These are phyloP conservation scores for Bucco capensis DNA, from an alignment of 2,113 vertebrate genomes.

Conservation along the genomic window DNA sequence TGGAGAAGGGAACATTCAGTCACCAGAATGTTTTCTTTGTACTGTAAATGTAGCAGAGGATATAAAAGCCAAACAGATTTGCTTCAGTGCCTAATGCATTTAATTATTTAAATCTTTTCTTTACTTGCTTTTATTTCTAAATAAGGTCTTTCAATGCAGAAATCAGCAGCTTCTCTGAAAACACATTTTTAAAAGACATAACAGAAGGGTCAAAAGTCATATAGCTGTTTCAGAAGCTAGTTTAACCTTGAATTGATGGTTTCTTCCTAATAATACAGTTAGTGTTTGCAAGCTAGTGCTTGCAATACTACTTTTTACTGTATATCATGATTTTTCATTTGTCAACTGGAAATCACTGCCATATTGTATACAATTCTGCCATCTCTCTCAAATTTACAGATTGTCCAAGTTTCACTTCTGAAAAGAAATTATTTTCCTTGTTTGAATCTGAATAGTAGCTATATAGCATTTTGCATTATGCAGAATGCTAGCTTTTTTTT, in stretches of 20 bases:
- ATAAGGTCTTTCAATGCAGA: not conserved
- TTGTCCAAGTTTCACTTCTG: not conserved
- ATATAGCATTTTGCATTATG: not conserved
- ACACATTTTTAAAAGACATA: not conserved
- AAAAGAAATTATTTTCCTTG: not conserved
- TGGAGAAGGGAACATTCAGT: not conserved
- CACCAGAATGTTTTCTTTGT: not conserved
- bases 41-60: not conserved
- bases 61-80: not conserved
- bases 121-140: not conserved
- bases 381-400: not conserved
- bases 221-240: not conserved
- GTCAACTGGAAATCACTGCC: not conserved
- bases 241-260: not conserved
- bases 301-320: not conserved
- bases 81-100: not conserved
- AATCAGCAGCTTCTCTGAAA: not conserved
- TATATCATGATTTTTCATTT: not conserved
- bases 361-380: not conserved
- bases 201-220: not conserved
- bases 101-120: not conserved
- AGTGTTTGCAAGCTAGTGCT: not conserved
- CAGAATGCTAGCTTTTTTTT: not conserved
- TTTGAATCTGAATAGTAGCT: not conserved
- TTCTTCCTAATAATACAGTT: not conserved